Base-by-base conservation (phyloP, 2,888 invertebrate species). In the Chloroclystis v-ata region DNA sequence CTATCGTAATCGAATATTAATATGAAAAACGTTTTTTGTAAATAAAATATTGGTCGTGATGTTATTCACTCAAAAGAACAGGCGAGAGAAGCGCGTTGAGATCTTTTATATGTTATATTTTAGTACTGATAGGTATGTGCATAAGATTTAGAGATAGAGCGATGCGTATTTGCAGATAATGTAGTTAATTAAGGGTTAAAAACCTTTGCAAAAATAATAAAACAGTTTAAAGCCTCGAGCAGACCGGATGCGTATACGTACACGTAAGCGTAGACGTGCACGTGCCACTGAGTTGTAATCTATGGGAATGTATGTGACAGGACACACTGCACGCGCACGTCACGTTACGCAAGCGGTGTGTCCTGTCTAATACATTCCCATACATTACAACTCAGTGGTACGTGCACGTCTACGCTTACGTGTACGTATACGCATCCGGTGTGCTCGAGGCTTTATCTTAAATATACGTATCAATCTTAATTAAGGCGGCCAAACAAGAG, bases 391-490 rank as follows among this genome's bases (percentile, higher is more conserved):
- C n/a, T n/a, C n/a, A n/a, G n/a, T n/a, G n/a, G n/a, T n/a, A n/a
- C n/a, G n/a, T n/a, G n/a, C n/a, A n/a, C n/a, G n/a, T n/a, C n/a
- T n/a, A n/a, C n/a, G n/a, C n/a, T n/a, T n/a, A n/a, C n/a, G n/a
- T n/a, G n/a, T n/a, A n/a, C n/a, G n/a, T n/a, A n/a, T n/a, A n/a
- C n/a, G n/a, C n/a, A n/a, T n/a, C n/a, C n/a, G n/a, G n/a, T n/a
- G n/a, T n/a, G n/a, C n/a, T n/a, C n/a, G n/a, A n/a, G n/a, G n/a
- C n/a, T n/a, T n/a, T 67, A 69, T 68, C 74, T 66, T 63, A 63
- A 73, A 72, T 67, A 67, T 67, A 69, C 65, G 66, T 71, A 83
- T 84, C 82, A 82, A 82, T 84, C 83, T 84, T 83, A 84, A 85
- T 85, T 83, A 84, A 83, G 75, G 72, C 73, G 57, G 59, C 64